phyloP scores from a whole-genome alignment of 2,797 vertebrate species.

The Melanotaenia maccullochi region DNA sequence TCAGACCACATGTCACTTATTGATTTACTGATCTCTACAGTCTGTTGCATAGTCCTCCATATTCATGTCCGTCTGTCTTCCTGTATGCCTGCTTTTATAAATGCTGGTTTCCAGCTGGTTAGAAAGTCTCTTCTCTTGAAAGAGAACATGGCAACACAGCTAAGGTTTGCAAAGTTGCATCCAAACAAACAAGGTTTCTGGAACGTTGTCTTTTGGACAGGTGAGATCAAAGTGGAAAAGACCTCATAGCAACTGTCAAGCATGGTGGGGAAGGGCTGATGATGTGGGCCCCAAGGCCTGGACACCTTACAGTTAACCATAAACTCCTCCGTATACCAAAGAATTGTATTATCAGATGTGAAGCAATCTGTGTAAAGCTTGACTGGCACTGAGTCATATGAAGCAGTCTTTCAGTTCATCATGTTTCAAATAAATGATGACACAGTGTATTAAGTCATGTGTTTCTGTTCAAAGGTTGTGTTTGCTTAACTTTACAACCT shows the following conservation, averaged over 20 bases:
- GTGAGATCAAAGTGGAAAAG: neutral
- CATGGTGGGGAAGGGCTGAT: neutral
- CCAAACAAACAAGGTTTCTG: neutral
- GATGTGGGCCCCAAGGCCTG: neutral
- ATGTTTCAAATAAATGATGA: neutral
- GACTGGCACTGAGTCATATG: neutral
- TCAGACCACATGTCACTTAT: constrained; percentile 14
- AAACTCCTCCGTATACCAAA: neutral
- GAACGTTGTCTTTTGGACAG: neutral
- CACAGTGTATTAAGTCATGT: neutral
- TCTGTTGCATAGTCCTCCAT: constrained; percentile 19
- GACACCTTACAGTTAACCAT: neutral
- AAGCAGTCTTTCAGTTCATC: neutral
- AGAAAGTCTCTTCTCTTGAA: neutral
- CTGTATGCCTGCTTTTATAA: constrained; percentile 20
- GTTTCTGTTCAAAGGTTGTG: neutral
- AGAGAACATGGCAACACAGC: neutral
- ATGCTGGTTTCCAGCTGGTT: constrained; percentile 19
- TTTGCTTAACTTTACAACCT: neutral
- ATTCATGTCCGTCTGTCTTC: constrained; percentile 42
- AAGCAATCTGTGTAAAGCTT: neutral
- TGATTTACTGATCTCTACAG: constrained; percentile 20
- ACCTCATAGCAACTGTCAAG: neutral
- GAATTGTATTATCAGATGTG: neutral
- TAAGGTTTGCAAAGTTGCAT: neutral